A percentile compares a stretch with the other conserved stretches of the same genome.
phyloP scores from a whole-genome alignment of 2,113 vertebrate genomes.

The Erpornis zantholeuca region DNA sequence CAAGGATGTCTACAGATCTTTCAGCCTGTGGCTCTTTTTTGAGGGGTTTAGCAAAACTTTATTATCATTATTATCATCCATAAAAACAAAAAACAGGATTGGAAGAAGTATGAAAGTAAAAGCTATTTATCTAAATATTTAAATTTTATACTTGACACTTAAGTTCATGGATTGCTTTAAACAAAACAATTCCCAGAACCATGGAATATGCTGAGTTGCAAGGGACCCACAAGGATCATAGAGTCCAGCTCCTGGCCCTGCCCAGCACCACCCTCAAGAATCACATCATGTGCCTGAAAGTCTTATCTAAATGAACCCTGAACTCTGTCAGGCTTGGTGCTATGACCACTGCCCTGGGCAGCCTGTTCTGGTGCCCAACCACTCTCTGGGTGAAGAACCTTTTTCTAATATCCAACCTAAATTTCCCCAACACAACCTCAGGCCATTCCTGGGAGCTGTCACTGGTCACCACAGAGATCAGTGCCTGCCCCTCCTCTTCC shows the following conservation, averaged over 20 bases:
- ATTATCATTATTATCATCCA: background rate
- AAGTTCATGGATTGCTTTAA: background rate
- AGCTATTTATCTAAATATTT: background rate
- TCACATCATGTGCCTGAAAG: background rate
- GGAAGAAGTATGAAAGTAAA: background rate
- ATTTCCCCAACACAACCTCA: background rate
- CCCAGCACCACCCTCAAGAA: background rate
- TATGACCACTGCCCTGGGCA: background rate
- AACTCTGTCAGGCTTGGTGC: background rate
- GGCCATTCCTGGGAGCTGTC: background rate
- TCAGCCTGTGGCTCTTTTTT: background rate
- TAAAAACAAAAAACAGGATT: background rate
- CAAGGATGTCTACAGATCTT: background rate
- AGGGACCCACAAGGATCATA: background rate
- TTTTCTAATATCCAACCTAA: background rate
- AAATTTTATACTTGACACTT: background rate
- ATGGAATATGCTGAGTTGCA: background rate
- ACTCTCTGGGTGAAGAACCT: background rate
- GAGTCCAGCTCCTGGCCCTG: accelerated
- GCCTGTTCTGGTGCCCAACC: no score
- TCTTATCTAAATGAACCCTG: background rate
- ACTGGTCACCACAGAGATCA: background rate
- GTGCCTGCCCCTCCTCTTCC: background rate
- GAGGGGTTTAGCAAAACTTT: background rate
- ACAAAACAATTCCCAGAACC: background rate